Evolutionary conservation across 2,888 invertebrate species (phyloP), one percentile per base, ranked within the genome.

Genomic region (Drosophila conformis): DNA sequence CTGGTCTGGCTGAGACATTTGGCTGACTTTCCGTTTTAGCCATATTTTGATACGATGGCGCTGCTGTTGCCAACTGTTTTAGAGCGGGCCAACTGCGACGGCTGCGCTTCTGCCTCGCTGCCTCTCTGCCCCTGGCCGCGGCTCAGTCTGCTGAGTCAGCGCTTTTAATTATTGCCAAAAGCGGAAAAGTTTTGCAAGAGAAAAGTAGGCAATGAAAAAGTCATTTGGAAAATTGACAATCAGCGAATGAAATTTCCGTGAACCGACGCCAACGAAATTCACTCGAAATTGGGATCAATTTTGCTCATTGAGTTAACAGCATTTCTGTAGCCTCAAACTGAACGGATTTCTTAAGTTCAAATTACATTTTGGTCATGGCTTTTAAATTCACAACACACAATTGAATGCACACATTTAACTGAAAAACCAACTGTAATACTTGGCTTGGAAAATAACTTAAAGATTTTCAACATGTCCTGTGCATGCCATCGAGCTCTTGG

Each of bases 81-180:
- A 65, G 60, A 74, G 62, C 77, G 76, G 62, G 61, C 80, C 76
- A 80, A 73, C 80, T 80, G 77, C 69, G 76, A 69, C 80, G 68
- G 66, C 69, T 35, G 29, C 27, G 58, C 61, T 42, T 48, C 49
- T 53, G 59, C 73, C 49, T 8, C 66, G 11, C 58, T 48, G 64
- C 60, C 62, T 21, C 27, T 31, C 27, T 25, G 33, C 27, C 54
- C 11, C 48, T 63, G 38, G 21, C 46, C 2, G 51, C 25, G 71
- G 42, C 29, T 52, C 65, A 48, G 27, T 51, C 31, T 78, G 76
- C 82, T 83, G 87, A 83, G 85, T 87, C 83, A 87, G 87, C 87
- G 77, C 60, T 66, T 87, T 82, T 87, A 83, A 83, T 83, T 83
- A 82, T 83, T 87, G 87, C 73, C 84, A 78, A 87, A 83, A 76